Base-by-base conservation (phyloP, 2,888 invertebrate species). In the Scaptomyza tumidula region DNA sequence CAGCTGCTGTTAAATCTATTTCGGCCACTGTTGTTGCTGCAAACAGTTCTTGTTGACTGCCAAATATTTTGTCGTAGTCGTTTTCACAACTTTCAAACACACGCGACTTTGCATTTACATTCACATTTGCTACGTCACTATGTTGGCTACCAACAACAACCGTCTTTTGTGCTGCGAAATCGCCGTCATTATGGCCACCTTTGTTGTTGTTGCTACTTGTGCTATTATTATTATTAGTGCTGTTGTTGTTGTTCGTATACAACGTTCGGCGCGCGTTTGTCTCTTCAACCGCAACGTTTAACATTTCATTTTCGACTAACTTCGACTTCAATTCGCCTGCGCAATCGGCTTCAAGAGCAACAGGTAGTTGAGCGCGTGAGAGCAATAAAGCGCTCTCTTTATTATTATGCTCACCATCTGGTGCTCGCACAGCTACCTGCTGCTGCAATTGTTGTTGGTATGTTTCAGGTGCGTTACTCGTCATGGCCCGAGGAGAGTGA, bases 281-380 rank as follows among this genome's bases (percentile, higher is more conserved):
- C 68, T 76, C 80, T 53, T 71, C 78, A 62, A 80, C 90, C 88
- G 83, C 76, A 80, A 86, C 90, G 89, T 86, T 90, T 90, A 90
- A 90, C 90, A 90, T 89, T 88, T 90, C 90, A 89, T 90, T 88
- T 89, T 87, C 87, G 80, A 91, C 90, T 90, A 81, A 84, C 74
- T 78, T 75, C 79, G 78, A 80, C 70, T 71, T 72, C 66, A 71
- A 71, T 77, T 82, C 64, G 78, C 73, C 78, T 86, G 86, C 88
- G 84, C 85, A 73, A 68, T 73, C 79, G 70, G 65, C 85, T 80
- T 71, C 45, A 14, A 43, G 54, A 65, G 57, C 77, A 72, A 64
- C 81, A 79, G 86, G 86, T 88, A 80, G 66, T 41, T 50, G n/a
- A 19, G 63, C 54, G 71, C 53, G 72, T 19, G 68, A 62, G 48